phyloP scores from a whole-genome alignment of 2,888 invertebrate species.

The Busseola fusca region DNA sequence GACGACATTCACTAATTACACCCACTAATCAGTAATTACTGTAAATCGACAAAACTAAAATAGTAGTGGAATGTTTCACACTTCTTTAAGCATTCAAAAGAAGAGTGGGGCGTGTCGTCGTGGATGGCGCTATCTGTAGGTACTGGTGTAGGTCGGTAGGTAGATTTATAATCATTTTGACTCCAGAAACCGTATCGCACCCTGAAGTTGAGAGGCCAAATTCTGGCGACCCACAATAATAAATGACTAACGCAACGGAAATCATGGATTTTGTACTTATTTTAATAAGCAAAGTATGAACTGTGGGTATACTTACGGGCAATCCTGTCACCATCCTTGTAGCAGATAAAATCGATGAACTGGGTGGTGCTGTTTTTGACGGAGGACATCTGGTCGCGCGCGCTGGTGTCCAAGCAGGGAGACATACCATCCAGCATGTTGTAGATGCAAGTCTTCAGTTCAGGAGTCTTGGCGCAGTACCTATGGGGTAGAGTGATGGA shows the following conservation, averaged over 20 bases:
- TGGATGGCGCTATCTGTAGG: too few species aligned
- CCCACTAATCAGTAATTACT: too few species aligned
- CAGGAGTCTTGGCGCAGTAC: conserved; percentile 91
- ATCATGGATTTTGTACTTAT: neutral
- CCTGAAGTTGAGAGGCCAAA: neutral
- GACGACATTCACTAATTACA: too few species aligned
- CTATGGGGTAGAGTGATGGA: conserved; percentile 66
- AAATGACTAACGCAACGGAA: neutral
- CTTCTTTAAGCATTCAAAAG: too few species aligned
- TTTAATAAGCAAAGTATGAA: neutral
- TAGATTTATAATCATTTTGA: neutral
- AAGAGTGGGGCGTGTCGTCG: too few species aligned
- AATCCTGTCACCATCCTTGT: conserved; percentile 95
- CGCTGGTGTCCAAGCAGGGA: conserved; percentile 90
- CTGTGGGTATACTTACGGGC: conserved; percentile 86
- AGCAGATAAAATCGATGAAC: conserved; percentile 93
- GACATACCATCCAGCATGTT: conserved; percentile 87
- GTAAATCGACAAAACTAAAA: too few species aligned
- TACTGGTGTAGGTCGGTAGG: neutral
- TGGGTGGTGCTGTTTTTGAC: conserved; percentile 91
- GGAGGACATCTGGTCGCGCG: conserved; percentile 88
- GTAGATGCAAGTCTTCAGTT: conserved; percentile 90
- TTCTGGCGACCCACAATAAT: neutral
- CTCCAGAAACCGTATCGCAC: neutral
- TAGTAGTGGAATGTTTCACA: too few species aligned